phyloP scores from a whole-genome alignment of 2,113 vertebrate genomes.

The Rhynchopsitta pachyrhyncha region DNA sequence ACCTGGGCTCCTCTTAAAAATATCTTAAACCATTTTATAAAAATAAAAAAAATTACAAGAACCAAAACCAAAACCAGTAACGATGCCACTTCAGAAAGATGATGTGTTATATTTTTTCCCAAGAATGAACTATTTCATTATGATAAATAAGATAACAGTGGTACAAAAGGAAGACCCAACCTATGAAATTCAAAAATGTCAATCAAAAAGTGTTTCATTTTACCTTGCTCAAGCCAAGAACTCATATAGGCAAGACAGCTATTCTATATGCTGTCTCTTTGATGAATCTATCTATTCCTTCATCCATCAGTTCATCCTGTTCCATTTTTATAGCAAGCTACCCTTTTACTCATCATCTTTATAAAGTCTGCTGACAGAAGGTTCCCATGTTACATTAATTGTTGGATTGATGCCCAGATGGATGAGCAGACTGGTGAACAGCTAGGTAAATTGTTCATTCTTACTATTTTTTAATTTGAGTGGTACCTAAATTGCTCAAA shows the following conservation, averaged over 20 bases:
- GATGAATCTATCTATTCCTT: not conserved
- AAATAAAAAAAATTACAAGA: not conserved
- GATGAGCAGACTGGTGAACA: not conserved
- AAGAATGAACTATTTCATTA: slow-evolving; percentile 36
- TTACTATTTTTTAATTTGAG: not conserved
- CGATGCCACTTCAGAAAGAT: not conserved
- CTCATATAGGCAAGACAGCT: not conserved
- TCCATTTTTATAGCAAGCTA: slow-evolving; percentile 35
- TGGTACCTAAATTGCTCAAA: not conserved
- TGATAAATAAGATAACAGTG: not conserved
- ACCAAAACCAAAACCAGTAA: not conserved
- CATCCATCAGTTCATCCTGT: not conserved
- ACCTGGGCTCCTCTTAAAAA: not conserved
- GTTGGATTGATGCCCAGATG: slow-evolving; percentile 43
- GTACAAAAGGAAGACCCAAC: not conserved
- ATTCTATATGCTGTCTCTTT: not conserved
- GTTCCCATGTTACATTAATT: slow-evolving; percentile 13
- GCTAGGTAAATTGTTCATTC: not conserved
- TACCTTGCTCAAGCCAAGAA: not conserved
- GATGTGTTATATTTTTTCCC: not conserved
- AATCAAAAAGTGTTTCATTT: not conserved
- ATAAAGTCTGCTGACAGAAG: slow-evolving; percentile 1
- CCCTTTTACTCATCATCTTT: slow-evolving; percentile 2
- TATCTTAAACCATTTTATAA: not conserved
- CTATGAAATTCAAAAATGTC: not conserved